A percentile compares a stretch with the other conserved stretches of the same genome.
Evolutionary conservation across 2,797 vertebrate genomes (phyloP).

Genomic region (Paedocypris micromegethes): DNA sequence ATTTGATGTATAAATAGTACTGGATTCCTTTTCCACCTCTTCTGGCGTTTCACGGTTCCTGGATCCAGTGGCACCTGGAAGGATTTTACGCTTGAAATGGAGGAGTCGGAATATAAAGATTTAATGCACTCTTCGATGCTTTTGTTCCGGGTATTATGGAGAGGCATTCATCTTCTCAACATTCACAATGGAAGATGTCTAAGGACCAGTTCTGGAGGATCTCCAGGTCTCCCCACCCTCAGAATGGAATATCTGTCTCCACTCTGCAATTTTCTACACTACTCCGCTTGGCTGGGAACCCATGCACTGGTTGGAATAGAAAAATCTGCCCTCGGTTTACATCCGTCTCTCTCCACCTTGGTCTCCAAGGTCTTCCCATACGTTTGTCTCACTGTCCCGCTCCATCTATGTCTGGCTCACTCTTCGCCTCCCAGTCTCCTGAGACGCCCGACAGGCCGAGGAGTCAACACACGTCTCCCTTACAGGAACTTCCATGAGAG

Average conservation of each 20-base stretch:
- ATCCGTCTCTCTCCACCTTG: constrained; percentile 38
- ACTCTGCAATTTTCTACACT: constrained; percentile 35
- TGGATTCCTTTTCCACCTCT: constrained; percentile 31
- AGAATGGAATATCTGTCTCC: constrained; percentile 52
- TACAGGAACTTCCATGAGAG: constrained; percentile 40
- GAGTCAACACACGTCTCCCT: constrained; percentile 42
- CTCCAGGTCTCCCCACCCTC: constrained; percentile 42
- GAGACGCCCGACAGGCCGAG: constrained; percentile 35
- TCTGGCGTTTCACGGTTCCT: constrained; percentile 28
- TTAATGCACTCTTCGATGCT: constrained; percentile 30
- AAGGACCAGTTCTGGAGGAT: constrained; percentile 30
- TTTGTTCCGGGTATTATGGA: constrained; percentile 38
- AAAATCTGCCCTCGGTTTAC: constrained; percentile 38
- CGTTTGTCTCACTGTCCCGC: constrained; percentile 11
- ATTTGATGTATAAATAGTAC: constrained; percentile 50
- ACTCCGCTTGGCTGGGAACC: constrained; percentile 40
- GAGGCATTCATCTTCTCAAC: constrained; percentile 37
- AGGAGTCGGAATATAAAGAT: constrained; percentile 21
- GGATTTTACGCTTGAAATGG: constrained; percentile 28
- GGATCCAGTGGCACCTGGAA: constrained; percentile 26
- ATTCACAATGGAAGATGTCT: constrained; percentile 32
- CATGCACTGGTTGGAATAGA: constrained; percentile 37
- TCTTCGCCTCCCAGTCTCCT: constrained; percentile 12
- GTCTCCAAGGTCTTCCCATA: constrained; percentile 16
- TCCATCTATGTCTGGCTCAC: constrained; percentile 10